Conservation (phyloP, 2,888 invertebrate species). For the Minunthozetes semirufus region DNA sequence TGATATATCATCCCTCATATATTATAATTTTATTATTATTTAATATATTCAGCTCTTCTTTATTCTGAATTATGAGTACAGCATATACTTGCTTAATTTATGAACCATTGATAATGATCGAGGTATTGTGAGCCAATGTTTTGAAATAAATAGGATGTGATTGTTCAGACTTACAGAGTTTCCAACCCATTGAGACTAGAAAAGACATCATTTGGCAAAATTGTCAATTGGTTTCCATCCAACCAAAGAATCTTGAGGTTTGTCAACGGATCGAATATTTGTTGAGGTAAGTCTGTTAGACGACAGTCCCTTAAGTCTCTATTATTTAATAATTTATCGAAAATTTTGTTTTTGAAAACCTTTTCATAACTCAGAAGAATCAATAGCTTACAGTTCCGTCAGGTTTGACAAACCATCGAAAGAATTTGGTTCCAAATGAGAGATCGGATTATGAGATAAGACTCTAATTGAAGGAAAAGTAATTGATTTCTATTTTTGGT, state of each 20-base stretch:
- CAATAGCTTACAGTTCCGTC: slow-evolving; percentile 51
- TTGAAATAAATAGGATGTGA: too few species aligned
- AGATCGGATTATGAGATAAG: slow-evolving; percentile 52
- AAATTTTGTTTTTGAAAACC: neutral
- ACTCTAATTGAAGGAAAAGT: slow-evolving; percentile 47
- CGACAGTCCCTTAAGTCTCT: slow-evolving; percentile 38
- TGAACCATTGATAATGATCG: too few species aligned
- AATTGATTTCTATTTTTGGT: too few species aligned
- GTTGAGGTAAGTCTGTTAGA: slow-evolving; percentile 35
- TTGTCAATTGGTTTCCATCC: slow-evolving; percentile 38
- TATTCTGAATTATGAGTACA: too few species aligned
- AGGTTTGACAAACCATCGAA: slow-evolving; percentile 50
- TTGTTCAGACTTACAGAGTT: slow-evolving; percentile 37
- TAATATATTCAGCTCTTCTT: too few species aligned
- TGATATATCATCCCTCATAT: too few species aligned
- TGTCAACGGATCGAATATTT: slow-evolving; percentile 39
- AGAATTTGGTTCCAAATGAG: slow-evolving; percentile 47
- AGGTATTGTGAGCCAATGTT: too few species aligned
- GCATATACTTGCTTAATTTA: too few species aligned
- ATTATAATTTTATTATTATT: too few species aligned
- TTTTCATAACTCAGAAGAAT: neutral
- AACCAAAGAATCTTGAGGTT: slow-evolving; percentile 38
- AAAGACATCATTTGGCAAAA: slow-evolving; percentile 35
- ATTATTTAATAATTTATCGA: neutral
- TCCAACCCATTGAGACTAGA: slow-evolving; percentile 38